Evolutionary conservation across 1,140 invertebrate genomes (phyloP).

Genomic region (Condylostylus longicornis): DNA sequence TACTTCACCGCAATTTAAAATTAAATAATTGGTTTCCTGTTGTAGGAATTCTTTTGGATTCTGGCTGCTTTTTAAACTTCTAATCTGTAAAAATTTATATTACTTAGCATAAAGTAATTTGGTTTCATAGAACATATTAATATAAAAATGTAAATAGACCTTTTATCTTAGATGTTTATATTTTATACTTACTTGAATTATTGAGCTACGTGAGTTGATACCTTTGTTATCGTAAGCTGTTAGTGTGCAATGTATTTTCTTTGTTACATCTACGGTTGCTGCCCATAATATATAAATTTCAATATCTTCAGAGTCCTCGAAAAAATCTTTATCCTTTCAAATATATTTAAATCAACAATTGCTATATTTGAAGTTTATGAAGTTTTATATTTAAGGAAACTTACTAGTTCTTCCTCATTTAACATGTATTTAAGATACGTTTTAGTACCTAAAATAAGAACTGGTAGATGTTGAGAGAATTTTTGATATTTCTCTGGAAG

Average conservation of each 20-base stretch:
- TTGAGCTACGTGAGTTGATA: slow-evolving; percentile 5
- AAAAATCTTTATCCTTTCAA: not conserved
- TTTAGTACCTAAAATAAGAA: slow-evolving; percentile 9
- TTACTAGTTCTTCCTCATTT: slow-evolving; percentile 4
- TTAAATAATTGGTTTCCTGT: slow-evolving; percentile 8
- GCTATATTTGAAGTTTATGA: too few species aligned
- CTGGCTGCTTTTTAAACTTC: slow-evolving; percentile 4
- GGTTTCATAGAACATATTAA: too few species aligned
- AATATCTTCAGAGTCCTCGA: not conserved
- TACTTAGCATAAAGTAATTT: not conserved
- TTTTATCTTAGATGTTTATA: too few species aligned
- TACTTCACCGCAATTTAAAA: slow-evolving; percentile 8
- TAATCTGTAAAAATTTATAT: not conserved
- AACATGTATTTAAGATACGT: slow-evolving; percentile 5
- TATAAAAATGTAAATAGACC: too few species aligned
- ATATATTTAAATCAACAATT: too few species aligned
- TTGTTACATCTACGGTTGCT: slow-evolving; percentile 8
- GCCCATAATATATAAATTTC: slow-evolving; percentile 9
- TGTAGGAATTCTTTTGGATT: slow-evolving; percentile 6
- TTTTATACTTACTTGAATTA: slow-evolving; percentile 6
- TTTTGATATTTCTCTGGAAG: slow-evolving; percentile 7
- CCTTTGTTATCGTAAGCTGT: slow-evolving; percentile 7
- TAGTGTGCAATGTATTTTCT: slow-evolving; percentile 7
- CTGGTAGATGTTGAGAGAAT: slow-evolving; percentile 7
- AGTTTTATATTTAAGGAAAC: not conserved